A percentile compares a stretch with the other conserved stretches of the same genome.
Conservation (phyloP, 2,888 invertebrate species). For the Metopia argyrocephala region DNA sequence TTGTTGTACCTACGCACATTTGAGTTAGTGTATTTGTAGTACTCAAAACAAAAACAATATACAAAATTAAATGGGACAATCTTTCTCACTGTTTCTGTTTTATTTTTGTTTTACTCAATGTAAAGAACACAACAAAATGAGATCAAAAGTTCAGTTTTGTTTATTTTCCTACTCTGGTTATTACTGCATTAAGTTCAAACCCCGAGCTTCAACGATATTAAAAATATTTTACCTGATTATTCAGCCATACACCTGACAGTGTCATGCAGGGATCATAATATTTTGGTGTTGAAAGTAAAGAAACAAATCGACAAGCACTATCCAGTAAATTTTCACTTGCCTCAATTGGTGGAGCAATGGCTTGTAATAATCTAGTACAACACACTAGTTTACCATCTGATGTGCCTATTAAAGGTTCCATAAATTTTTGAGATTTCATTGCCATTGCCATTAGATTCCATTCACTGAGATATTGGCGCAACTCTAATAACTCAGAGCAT, state of each 20-base stretch:
- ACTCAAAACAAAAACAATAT: too few species aligned
- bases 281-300: slow-evolving; percentile 79
- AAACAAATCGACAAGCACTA: slow-evolving; percentile 77
- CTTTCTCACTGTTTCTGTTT: too few species aligned
- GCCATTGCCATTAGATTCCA: slow-evolving; percentile 75
- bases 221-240: slow-evolving; percentile 80
- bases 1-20: too few species aligned
- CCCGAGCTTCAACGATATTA: too few species aligned
- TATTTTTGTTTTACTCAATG: too few species aligned
- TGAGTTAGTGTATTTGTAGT: too few species aligned
- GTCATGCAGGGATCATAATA: slow-evolving; percentile 73
- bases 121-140: too few species aligned
- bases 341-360: slow-evolving; percentile 79
- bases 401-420: slow-evolving; percentile 79
- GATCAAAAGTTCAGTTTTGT: too few species aligned
- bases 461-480: slow-evolving; percentile 72
- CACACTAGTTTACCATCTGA: slow-evolving; percentile 79
- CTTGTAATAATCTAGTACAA: slow-evolving; percentile 78
- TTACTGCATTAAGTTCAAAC: too few species aligned
- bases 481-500: slow-evolving; percentile 79
- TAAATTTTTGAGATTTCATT: slow-evolving; percentile 76
- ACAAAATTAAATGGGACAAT: too few species aligned
- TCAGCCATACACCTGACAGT: slow-evolving; percentile 81
- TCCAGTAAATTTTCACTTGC: slow-evolving; percentile 78
- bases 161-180: too few species aligned